Conservation (phyloP, 2,797 vertebrate species). For the Macroramphosus scolopax region DNA sequence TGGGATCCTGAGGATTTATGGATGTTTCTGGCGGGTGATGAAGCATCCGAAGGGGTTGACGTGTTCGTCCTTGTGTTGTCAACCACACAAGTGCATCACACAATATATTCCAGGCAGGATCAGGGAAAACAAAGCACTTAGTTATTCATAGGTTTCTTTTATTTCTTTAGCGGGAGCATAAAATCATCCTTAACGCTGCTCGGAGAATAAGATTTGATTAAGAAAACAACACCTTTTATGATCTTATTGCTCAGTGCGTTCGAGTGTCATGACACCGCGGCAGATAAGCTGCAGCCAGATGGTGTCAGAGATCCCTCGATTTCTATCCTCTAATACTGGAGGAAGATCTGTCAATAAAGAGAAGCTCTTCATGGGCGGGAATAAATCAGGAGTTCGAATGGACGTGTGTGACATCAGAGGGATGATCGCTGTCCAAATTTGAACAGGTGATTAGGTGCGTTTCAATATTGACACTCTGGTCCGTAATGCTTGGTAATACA, state of each 20-base stretch:
- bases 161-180: background rate
- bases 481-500: slow-evolving; percentile 20
- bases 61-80: slow-evolving; percentile 45
- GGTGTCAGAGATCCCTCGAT: slow-evolving; percentile 32
- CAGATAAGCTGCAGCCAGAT: slow-evolving; percentile 30
- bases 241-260: slow-evolving; percentile 26
- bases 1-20: too few relatives aligned
- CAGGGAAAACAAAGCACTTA: slow-evolving; percentile 20
- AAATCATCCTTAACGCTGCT: too few relatives aligned
- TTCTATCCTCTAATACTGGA: slow-evolving; percentile 53
- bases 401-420: slow-evolving; percentile 38
- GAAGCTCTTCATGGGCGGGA: slow-evolving; percentile 30
- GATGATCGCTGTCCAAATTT: slow-evolving; percentile 64
- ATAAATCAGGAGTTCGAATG: slow-evolving; percentile 42
- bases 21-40: too few relatives aligned
- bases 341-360: slow-evolving; percentile 34
- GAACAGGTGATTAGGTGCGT: slow-evolving; percentile 52
- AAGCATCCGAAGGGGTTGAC: too few relatives aligned
- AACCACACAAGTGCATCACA: slow-evolving; percentile 39
- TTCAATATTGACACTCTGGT: slow-evolving; percentile 36
- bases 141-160: slow-evolving; percentile 42
- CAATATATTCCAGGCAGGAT: slow-evolving; percentile 13
- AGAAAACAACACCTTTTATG: too few relatives aligned
- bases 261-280: slow-evolving; percentile 27
- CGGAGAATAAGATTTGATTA: too few relatives aligned